Conservation (phyloP, 23 tunicate species). For the Ascidia mentula region DNA sequence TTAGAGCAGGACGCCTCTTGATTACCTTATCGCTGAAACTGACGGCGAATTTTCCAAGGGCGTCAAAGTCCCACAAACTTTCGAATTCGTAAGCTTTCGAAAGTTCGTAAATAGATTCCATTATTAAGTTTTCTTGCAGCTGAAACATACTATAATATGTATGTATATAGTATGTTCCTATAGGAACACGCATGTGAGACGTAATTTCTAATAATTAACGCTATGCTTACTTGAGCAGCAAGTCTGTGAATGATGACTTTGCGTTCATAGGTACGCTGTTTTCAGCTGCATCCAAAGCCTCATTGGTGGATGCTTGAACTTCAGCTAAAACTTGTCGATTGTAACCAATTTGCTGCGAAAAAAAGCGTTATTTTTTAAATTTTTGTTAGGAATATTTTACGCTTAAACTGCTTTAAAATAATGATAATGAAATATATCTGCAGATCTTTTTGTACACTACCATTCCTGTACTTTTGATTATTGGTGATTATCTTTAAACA, state of each 20-base stretch:
- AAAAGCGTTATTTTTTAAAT: too few relatives aligned
- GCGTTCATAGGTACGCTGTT: constrained; percentile 2
- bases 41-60: not conserved
- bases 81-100: constrained; percentile 20
- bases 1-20: not conserved
- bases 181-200: too few relatives aligned
- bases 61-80: constrained; percentile 17
- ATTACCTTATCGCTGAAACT: constrained; percentile 1
- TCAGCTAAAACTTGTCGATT: constrained; percentile 4
- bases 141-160: constrained; percentile 4
- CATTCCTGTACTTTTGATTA: too few relatives aligned
- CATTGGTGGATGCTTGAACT: not conserved
- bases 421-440: too few relatives aligned
- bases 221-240: constrained; percentile 5
- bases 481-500: too few relatives aligned
- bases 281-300: not conserved
- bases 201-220: not conserved
- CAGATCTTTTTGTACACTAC: too few relatives aligned
- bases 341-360: constrained; percentile 6
- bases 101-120: constrained; percentile 16
- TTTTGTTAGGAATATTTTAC: too few relatives aligned
- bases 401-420: too few relatives aligned
- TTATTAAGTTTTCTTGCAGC: constrained; percentile 7
- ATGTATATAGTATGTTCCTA: too few relatives aligned
- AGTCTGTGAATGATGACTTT: not conserved